phyloP scores from a whole-genome alignment of 2,797 vertebrate species.

The Alosa sapidissima region DNA sequence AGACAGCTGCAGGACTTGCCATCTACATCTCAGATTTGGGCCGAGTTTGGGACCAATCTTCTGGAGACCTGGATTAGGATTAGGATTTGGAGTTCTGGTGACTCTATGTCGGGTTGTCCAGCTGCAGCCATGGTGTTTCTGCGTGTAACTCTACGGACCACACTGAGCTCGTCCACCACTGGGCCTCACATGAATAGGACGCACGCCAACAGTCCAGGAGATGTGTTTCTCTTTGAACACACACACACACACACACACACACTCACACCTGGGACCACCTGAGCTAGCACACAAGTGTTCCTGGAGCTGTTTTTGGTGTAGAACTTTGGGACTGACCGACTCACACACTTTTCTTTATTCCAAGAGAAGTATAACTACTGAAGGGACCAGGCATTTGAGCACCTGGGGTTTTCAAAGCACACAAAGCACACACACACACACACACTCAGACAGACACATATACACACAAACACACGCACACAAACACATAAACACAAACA shows the following conservation, averaged over 20 bases:
- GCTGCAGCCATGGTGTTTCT: neutral
- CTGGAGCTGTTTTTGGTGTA: neutral
- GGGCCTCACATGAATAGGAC: neutral
- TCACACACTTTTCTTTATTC: neutral
- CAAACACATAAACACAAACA: neutral
- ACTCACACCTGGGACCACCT: slow-evolving; percentile 1
- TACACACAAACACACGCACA: neutral
- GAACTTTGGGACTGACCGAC: neutral
- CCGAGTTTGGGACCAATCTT: neutral
- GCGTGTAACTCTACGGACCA: neutral
- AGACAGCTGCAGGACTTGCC: neutral
- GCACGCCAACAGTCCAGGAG: no score
- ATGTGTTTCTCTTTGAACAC: neutral
- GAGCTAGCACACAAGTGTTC: neutral
- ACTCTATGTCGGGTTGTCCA: neutral
- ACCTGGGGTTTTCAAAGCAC: neutral
- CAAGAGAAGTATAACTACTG: neutral
- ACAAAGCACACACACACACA: neutral
- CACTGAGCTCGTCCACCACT: neutral
- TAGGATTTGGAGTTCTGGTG: neutral
- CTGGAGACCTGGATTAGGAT: neutral
- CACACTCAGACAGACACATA: neutral
- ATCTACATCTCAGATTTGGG: neutral
- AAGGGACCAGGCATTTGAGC: neutral
- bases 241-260: neutral